These are phyloP conservation scores for Malurus leucopterus DNA, from an alignment of 2,797 vertebrate genomes.

Conservation along the genomic window DNA sequence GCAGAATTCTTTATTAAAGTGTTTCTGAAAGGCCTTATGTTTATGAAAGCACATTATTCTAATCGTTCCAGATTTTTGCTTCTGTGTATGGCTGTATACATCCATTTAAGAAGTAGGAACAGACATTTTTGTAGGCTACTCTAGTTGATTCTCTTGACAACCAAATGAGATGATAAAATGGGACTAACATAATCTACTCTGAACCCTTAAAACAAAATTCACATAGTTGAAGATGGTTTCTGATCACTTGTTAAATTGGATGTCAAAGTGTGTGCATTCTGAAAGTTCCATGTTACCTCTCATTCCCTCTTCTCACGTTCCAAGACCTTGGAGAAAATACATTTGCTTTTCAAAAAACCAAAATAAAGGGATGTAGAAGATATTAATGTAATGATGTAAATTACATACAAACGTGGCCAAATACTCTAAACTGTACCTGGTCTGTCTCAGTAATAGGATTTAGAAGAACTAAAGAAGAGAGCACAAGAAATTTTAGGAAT, in stretches of 20 bases:
- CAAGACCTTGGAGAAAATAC: background rate
- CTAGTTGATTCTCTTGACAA: background rate
- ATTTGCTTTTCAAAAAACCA: background rate
- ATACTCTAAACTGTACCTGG: background rate
- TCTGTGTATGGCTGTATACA: accelerated
- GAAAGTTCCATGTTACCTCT: background rate
- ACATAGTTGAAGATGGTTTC: background rate
- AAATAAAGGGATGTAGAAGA: background rate
- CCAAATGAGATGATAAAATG: background rate
- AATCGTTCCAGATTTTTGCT: background rate
- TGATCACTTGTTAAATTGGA: background rate
- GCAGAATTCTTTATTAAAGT: background rate
- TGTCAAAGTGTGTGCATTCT: background rate
- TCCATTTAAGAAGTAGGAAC: background rate
- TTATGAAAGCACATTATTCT: background rate
- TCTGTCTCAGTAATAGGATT: background rate
- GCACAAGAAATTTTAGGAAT: background rate
- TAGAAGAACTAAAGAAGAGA: background rate
- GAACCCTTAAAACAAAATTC: background rate
- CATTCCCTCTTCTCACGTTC: background rate
- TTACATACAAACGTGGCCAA: background rate
- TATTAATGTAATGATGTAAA: background rate
- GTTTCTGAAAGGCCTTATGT: background rate
- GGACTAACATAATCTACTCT: background rate
- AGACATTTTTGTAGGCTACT: background rate